Percentiles rank a stretch among this genome's conserved stretches.
phyloP scores from a whole-genome alignment of 1,140 invertebrate genomes.

The Anadara kagoshimensis region DNA sequence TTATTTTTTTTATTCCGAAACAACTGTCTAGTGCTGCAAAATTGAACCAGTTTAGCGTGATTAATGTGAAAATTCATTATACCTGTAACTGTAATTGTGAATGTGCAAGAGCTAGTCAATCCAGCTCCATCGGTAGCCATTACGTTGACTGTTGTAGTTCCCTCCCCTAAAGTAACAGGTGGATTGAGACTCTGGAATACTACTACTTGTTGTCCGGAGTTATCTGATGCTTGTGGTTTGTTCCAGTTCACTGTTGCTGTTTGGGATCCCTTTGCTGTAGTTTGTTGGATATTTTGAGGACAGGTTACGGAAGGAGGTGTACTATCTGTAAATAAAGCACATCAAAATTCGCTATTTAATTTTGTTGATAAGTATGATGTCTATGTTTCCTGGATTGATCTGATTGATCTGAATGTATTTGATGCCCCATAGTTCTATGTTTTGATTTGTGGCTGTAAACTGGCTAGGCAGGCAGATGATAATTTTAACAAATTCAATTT shows the following conservation, averaged over 20 bases:
- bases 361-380: background rate
- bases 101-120: slow-evolving; percentile 43
- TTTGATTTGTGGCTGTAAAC: background rate
- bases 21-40: too few relatives aligned
- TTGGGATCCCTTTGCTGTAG: slow-evolving; percentile 35
- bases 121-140: slow-evolving; percentile 44
- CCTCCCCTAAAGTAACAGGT: slow-evolving; percentile 45
- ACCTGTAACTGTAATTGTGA: slow-evolving; percentile 55
- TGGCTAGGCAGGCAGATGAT: background rate
- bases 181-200: slow-evolving; percentile 46
- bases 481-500: background rate
- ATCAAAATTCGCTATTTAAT: slow-evolving; percentile 8
- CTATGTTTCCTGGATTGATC: background rate
- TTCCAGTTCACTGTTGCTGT: slow-evolving; percentile 46
- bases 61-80: background rate
- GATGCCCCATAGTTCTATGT: background rate
- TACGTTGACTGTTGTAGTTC: slow-evolving; percentile 48
- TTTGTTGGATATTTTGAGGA: slow-evolving; percentile 35
- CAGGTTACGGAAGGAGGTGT: slow-evolving; percentile 42
- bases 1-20: too few relatives aligned
- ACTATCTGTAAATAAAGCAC: slow-evolving; percentile 29
- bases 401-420: background rate
- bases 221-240: slow-evolving; percentile 36
- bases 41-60: too few relatives aligned
- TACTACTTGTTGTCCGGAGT: slow-evolving; percentile 38